phyloP scores from a whole-genome alignment of 2,797 vertebrate species.

The Pseudomugil gertrudae region DNA sequence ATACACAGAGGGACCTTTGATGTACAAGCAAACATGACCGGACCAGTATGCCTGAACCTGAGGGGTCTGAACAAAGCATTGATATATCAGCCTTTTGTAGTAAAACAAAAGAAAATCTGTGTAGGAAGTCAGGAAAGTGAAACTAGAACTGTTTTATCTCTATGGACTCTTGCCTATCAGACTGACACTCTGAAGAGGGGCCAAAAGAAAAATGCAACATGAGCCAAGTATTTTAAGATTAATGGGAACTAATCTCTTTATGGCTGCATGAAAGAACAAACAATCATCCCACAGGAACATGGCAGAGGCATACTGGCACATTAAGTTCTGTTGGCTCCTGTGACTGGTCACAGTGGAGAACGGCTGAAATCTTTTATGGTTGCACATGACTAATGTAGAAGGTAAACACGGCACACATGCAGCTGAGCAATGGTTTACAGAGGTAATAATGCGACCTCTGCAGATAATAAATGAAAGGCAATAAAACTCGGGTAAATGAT shows the following conservation, averaged over 20 bases:
- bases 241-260: slow-evolving; percentile 46
- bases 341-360: not conserved
- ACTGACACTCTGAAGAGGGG: not conserved
- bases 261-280: slow-evolving; percentile 42
- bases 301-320: slow-evolving; percentile 16
- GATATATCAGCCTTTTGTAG: not conserved
- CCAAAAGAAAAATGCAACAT: slow-evolving; percentile 22
- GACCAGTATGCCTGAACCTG: slow-evolving; percentile 50
- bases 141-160: not conserved
- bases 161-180: not conserved
- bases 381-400: slow-evolving; percentile 30
- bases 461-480: not conserved
- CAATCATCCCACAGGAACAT: slow-evolving; percentile 9
- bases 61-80: not conserved
- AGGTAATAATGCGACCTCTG: slow-evolving; percentile 15
- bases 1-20: slow-evolving; percentile 18
- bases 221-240: slow-evolving; percentile 13
- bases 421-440: slow-evolving; percentile 1
- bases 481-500: not conserved
- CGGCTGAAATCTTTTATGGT: slow-evolving; percentile 31
- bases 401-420: slow-evolving; percentile 41
- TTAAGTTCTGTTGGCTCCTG: slow-evolving; percentile 20
- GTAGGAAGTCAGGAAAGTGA: not conserved
- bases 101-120: slow-evolving; percentile 5
- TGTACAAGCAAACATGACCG: slow-evolving; percentile 22